phyloP scores from a whole-genome alignment of 1,140 invertebrate genomes.

The Zophobas morio region DNA sequence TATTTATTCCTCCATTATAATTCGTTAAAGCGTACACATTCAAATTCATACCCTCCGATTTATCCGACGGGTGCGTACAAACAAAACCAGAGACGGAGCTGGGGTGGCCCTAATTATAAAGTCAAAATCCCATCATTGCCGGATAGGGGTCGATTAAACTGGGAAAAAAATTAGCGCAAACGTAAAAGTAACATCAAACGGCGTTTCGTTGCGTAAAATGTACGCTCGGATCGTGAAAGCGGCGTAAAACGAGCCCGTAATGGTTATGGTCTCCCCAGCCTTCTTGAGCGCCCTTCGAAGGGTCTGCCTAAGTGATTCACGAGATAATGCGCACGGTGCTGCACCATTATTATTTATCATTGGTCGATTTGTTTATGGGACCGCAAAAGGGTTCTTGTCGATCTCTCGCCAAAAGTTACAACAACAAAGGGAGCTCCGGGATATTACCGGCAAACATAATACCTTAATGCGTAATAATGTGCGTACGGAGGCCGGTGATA shows the following conservation, averaged over 20 bases:
- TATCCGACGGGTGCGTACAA: conserved; percentile 54
- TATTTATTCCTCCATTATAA: conserved; percentile 62
- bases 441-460: conserved; percentile 34
- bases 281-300: conserved; percentile 31
- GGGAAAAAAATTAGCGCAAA: conserved; percentile 48
- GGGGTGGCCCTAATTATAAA: conserved; percentile 56
- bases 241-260: conserved; percentile 47
- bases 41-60: conserved; percentile 60
- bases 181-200: conserved; percentile 49
- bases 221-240: conserved; percentile 43
- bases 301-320: conserved; percentile 46
- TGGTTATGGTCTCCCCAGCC: conserved; percentile 43
- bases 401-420: conserved; percentile 34
- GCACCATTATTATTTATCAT: conserved; percentile 43
- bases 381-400: conserved; percentile 32
- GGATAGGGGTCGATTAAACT: conserved; percentile 38
- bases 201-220: conserved; percentile 47
- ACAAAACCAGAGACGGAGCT: conserved; percentile 50
- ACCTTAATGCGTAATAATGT: conserved; percentile 37
- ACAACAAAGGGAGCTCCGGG: conserved; percentile 27
- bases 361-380: conserved; percentile 36
- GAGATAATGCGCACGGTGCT: conserved; percentile 32
- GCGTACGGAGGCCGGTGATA: conserved; percentile 34
- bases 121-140: conserved; percentile 57
- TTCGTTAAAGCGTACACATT: conserved; percentile 59